phyloP scores from a whole-genome alignment of 2,797 vertebrate genomes.

The Sebastes iracundus region DNA sequence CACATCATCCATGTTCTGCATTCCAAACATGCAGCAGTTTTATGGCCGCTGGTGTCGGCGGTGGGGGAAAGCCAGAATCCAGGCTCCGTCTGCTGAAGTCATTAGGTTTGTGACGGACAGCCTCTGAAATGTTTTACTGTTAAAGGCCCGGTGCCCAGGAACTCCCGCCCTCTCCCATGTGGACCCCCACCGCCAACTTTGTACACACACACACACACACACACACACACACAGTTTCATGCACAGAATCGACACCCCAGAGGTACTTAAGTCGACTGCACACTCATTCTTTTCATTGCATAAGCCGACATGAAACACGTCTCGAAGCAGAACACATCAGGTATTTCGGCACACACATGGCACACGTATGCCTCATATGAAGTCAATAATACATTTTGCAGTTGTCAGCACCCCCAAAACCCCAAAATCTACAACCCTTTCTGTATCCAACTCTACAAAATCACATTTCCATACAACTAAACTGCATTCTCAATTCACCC shows the following conservation, averaged over 20 bases:
- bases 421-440: slow-evolving; percentile 6
- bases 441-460: background rate
- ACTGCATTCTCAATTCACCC: background rate
- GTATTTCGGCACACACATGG: slow-evolving; percentile 50
- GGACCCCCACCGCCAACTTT: slow-evolving; percentile 56
- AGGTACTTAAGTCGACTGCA: slow-evolving; percentile 5
- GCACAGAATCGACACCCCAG: background rate
- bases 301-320: slow-evolving; percentile 25
- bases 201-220: slow-evolving; percentile 15
- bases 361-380: slow-evolving; percentile 56
- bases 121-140: slow-evolving; percentile 78
- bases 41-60: slow-evolving; percentile 66
- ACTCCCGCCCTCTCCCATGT: slow-evolving; percentile 61
- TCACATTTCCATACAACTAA: background rate
- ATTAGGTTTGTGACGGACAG: slow-evolving; percentile 77
- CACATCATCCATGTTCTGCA: slow-evolving; percentile 64
- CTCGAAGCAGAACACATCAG: slow-evolving; percentile 43
- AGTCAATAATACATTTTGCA: slow-evolving; percentile 55
- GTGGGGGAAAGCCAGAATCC: slow-evolving; percentile 70
- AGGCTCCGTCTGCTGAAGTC: slow-evolving; percentile 79
- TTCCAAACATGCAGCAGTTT: slow-evolving; percentile 75
- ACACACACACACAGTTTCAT: slow-evolving; percentile 8
- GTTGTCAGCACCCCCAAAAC: slow-evolving; percentile 44
- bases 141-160: slow-evolving; percentile 67
- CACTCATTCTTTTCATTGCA: slow-evolving; percentile 25